These are phyloP conservation scores for Apodemus agrarius DNA, from an alignment of 2,797 vertebrate species.

Conservation along the genomic window DNA sequence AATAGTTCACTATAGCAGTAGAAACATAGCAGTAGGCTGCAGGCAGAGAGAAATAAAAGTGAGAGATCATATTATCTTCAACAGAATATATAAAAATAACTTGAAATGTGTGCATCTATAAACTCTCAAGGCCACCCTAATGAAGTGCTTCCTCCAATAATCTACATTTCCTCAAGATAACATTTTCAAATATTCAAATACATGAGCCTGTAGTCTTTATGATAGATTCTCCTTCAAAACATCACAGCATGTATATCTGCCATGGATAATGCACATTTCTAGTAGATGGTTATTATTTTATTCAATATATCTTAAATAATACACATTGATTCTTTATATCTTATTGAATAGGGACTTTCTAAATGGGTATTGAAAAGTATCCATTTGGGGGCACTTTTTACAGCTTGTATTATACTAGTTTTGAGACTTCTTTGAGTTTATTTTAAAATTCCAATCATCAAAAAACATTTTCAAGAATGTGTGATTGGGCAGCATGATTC, in stretches of 20 bases:
- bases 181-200: not conserved
- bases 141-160: too few relatives aligned
- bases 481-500: not conserved
- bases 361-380: not conserved
- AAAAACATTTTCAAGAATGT: not conserved
- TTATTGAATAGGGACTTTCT: not conserved
- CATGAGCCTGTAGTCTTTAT: not conserved
- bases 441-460: not conserved
- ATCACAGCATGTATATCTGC: not conserved
- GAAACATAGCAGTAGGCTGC: not conserved
- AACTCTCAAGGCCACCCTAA: not conserved
- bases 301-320: not conserved
- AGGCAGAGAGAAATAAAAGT: not conserved
- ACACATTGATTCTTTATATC: not conserved
- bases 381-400: not conserved
- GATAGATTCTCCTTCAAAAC: not conserved
- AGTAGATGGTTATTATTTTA: not conserved
- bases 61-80: not conserved
- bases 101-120: not conserved
- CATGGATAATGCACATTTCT: not conserved
- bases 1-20: not conserved
- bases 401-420: not conserved
- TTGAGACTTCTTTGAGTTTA: not conserved
- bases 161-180: not conserved
- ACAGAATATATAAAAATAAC: not conserved